These are phyloP conservation scores for Euclidia mi DNA, from an alignment of 2,888 invertebrate genomes.

Conservation along the genomic window DNA sequence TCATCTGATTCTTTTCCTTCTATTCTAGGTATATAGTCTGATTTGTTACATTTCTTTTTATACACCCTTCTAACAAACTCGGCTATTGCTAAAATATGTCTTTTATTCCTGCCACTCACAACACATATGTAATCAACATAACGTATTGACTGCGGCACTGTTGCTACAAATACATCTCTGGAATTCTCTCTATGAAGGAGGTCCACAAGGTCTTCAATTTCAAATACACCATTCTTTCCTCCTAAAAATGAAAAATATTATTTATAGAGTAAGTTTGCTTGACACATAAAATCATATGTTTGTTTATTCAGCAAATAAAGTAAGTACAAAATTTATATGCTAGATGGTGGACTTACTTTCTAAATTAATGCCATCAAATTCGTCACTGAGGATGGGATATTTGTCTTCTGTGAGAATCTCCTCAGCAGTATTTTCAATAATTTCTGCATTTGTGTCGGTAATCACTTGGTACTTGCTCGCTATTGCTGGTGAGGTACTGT, in stretches of 20 bases:
- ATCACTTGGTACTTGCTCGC: slow-evolving; percentile 92
- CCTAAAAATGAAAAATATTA: slow-evolving; percentile 87
- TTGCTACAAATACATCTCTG: slow-evolving; percentile 94
- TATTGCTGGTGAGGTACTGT: slow-evolving; percentile 83
- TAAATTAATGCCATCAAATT: slow-evolving; percentile 91
- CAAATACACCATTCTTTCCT: slow-evolving; percentile 95
- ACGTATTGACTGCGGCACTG: slow-evolving; percentile 92
- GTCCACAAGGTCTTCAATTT: slow-evolving; percentile 95
- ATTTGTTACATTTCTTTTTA: slow-evolving; percentile 92
- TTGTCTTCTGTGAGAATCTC: slow-evolving; percentile 82
- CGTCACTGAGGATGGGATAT: slow-evolving; percentile 85
- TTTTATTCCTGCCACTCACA: slow-evolving; percentile 93
- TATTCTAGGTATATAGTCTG: slow-evolving; percentile 93
- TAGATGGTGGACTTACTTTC: slow-evolving; percentile 85
- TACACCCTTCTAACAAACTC: slow-evolving; percentile 94
- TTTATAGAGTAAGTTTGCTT: too few species aligned
- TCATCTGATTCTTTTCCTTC: slow-evolving; percentile 94
- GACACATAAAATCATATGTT: too few species aligned
- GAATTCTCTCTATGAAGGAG: slow-evolving; percentile 94
- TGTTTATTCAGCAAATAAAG: too few species aligned
- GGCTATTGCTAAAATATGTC: slow-evolving; percentile 93
- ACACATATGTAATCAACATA: slow-evolving; percentile 97
- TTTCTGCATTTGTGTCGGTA: slow-evolving; percentile 92
- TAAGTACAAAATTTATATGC: neutral
- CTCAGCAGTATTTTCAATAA: slow-evolving; percentile 94